These are phyloP conservation scores for Rhynchonycteris naso DNA, from an alignment of 2,797 vertebrate species.

Conservation along the genomic window DNA sequence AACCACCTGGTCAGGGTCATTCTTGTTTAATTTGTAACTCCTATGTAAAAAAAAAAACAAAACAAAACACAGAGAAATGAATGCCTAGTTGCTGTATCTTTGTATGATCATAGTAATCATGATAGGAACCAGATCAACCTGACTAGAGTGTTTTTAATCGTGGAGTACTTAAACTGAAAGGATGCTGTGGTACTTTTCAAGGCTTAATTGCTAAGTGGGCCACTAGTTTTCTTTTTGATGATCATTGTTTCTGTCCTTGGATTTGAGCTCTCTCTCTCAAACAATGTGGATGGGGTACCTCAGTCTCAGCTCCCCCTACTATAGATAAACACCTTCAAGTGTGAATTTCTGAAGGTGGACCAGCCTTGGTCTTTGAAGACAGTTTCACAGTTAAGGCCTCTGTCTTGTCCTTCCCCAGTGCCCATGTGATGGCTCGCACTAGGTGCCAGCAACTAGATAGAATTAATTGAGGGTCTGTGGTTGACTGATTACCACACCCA, in stretches of 20 bases:
- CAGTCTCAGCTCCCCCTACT: background rate
- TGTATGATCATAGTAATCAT: background rate
- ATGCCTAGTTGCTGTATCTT: background rate
- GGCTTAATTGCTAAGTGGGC: background rate
- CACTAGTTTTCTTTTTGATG: slow-evolving; percentile 31
- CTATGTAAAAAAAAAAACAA: slow-evolving; percentile 40
- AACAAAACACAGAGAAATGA: slow-evolving; percentile 43
- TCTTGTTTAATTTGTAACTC: background rate
- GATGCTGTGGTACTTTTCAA: background rate
- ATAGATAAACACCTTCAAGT: background rate
- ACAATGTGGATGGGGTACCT: background rate
- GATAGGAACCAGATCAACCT: background rate
- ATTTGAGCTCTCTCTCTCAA: background rate
- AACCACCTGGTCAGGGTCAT: too few species aligned
- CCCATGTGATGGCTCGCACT: background rate
- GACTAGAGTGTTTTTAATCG: slow-evolving; percentile 1
- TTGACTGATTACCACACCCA: background rate
- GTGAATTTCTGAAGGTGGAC: background rate
- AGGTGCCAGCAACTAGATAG: background rate
- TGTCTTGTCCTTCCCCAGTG: background rate
- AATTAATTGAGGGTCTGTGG: background rate
- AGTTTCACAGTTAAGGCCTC: background rate
- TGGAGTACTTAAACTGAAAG: background rate
- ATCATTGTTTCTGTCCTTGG: background rate
- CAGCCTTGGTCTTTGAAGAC: background rate